These are phyloP conservation scores for Motacilla tschutschensis DNA, from an alignment of 2,113 vertebrate species.

Conservation along the genomic window DNA sequence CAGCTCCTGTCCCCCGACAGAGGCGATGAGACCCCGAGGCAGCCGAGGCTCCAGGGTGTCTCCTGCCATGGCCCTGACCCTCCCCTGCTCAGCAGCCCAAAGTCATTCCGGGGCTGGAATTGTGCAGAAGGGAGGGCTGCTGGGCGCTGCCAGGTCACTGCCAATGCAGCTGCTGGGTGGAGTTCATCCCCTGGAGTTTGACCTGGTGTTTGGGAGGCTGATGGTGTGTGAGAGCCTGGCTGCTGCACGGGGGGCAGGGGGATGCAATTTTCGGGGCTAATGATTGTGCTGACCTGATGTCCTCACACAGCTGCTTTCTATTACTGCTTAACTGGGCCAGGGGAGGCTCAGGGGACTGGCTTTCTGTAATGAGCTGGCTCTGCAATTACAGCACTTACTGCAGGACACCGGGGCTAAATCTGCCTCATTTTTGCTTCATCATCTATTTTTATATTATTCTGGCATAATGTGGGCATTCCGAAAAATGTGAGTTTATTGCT, in stretches of 20 bases:
- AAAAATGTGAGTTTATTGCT: not conserved
- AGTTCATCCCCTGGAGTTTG: not conserved
- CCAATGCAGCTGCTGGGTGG: not conserved
- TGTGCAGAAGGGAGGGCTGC: not conserved
- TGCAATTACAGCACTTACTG: constrained; percentile 16
- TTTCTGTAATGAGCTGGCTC: constrained; percentile 11
- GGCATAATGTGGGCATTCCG: not conserved
- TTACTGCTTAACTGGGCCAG: constrained; percentile 18
- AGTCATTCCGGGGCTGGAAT: not conserved
- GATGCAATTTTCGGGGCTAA: constrained; percentile 27
- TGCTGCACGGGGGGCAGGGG: not conserved
- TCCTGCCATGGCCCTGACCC: accelerated
- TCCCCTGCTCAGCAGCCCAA: not conserved
- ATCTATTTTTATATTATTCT: constrained; percentile 29
- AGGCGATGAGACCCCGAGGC: accelerated
- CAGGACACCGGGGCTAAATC: not conserved
- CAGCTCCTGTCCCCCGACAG: not conserved
- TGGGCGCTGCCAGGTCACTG: not conserved
- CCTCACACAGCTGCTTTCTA: constrained; percentile 39
- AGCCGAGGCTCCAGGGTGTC: accelerated
- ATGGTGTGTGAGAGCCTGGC: not conserved
- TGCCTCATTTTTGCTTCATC: not conserved
- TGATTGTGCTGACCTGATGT: constrained; percentile 46
- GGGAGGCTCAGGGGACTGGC: not conserved
- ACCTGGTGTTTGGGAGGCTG: constrained; percentile 17